Conservation (phyloP, 2,797 vertebrate genomes). For the Corythornis leucogaster region DNA sequence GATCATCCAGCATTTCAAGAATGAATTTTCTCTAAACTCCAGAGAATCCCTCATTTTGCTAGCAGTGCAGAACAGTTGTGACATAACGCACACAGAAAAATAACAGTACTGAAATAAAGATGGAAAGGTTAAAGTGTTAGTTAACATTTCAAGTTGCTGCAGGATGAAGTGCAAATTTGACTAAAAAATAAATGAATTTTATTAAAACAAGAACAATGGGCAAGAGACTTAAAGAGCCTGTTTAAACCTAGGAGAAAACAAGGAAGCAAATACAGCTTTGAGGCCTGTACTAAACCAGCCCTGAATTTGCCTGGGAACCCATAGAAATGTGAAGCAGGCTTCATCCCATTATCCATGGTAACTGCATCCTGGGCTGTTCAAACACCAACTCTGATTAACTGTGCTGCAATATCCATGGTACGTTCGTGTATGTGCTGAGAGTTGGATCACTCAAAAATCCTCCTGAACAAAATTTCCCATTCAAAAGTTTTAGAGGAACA, state of each 20-base stretch:
- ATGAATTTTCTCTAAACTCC: background rate
- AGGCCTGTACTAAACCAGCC: background rate
- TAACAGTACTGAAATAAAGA: background rate
- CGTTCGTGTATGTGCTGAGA: fast-evolving
- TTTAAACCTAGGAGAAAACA: background rate
- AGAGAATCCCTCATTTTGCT: background rate
- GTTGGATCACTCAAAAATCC: background rate
- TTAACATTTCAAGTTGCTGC: background rate
- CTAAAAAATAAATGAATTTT: background rate
- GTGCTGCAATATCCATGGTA: background rate
- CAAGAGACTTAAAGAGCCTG: background rate
- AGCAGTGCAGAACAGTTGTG: background rate
- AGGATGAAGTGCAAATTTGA: background rate
- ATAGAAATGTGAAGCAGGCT: background rate
- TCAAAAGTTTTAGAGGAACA: background rate
- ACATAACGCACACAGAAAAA: background rate
- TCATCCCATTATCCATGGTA: background rate
- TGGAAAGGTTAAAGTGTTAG: background rate
- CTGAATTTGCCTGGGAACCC: background rate
- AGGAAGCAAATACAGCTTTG: background rate
- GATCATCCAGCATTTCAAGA: background rate
- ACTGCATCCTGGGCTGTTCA: background rate
- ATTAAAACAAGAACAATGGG: background rate
- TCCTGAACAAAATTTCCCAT: background rate
- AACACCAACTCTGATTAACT: background rate